Base-by-base conservation (phyloP, 2,888 invertebrate genomes). In the Drosophila rubida region DNA sequence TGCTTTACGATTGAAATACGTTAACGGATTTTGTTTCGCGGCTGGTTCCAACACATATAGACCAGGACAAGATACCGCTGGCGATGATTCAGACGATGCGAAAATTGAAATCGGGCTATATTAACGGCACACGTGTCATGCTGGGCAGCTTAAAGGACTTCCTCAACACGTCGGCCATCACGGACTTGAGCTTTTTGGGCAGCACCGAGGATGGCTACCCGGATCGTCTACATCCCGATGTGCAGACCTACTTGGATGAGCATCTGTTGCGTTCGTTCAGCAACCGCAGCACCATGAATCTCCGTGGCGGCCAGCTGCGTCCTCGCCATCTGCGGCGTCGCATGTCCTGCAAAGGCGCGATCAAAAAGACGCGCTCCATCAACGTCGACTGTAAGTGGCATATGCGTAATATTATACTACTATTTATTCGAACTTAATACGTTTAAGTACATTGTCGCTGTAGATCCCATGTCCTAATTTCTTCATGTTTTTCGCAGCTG, bases 11-110 rank as follows among this genome's bases (percentile, higher is more conserved):
- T 4, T 19, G 11, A 8, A 19, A 46, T 11, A 23, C 6, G 16
- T 44, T 51, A 62, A 49, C 32, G 23, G 41, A 53, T 46, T 32
- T 32, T n/a, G 30, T 32, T 32, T 32, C n/a, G n/a, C 32, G 32
- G n/a, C 32, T 32, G 32, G n/a, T 32, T 32, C 4, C 32, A 32
- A n/a, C 32, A 32, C 5, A 11, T 11, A 41, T 22, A 97, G 98
- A 98, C 93, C 95, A 97, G 92, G 97, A 96, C 64, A 96, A 95
- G 92, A 96, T 98, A 69, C 98, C 98, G 0, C 93, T 97, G 90
- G 97, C 98, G 0, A 97, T 99, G 95, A 96, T 99, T 80, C 98
- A 98, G 2, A 99, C 99, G 1, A 97, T 99, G 95, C 98, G 98
- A 90, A 99, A 99, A 92, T 93, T 99, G 3, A 98, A 98, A 92